Evolutionary conservation across 2,888 invertebrate genomes (phyloP).

Genomic region (Serrognathus titanus): DNA sequence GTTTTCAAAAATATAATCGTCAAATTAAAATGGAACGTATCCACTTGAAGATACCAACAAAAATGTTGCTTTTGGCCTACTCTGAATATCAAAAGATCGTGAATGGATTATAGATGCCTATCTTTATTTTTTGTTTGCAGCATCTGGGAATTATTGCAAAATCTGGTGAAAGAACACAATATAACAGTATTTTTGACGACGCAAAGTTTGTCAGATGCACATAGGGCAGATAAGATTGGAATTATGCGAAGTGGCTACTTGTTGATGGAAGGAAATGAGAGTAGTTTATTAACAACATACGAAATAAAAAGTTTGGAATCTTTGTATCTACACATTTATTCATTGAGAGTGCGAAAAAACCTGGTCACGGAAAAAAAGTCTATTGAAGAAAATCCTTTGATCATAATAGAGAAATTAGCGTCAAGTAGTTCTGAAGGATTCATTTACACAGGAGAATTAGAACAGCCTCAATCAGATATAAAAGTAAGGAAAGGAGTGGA

Average conservation of each 20-base stretch:
- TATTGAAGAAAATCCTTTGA: conserved; percentile 19
- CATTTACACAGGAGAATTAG: conserved; percentile 18
- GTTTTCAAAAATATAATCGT: too few species aligned
- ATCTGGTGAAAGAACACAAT: conserved; percentile 14
- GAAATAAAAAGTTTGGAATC: conserved; percentile 19
- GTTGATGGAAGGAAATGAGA: conserved; percentile 20
- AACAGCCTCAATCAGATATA: background rate
- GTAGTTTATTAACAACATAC: conserved; percentile 12
- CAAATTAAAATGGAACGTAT: too few species aligned
- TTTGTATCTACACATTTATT: conserved; percentile 19
- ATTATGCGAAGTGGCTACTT: conserved; percentile 21
- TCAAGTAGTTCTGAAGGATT: conserved; percentile 23
- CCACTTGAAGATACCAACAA: too few species aligned
- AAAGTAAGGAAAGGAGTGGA: background rate
- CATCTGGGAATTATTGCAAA: conserved; percentile 21
- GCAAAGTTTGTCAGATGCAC: conserved; percentile 22
- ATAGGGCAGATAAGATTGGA: conserved; percentile 20
- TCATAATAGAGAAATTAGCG: conserved; percentile 14
- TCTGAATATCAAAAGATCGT: too few species aligned
- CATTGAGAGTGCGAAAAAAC: conserved; percentile 10
- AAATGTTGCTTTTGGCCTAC: too few species aligned
- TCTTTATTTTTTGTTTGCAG: conserved; percentile 7
- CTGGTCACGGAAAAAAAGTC: conserved; percentile 9
- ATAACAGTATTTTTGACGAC: conserved; percentile 20
- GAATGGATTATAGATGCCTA: too few species aligned